phyloP scores from a whole-genome alignment of 2,888 invertebrate species.

The Linnaemya tessellans region DNA sequence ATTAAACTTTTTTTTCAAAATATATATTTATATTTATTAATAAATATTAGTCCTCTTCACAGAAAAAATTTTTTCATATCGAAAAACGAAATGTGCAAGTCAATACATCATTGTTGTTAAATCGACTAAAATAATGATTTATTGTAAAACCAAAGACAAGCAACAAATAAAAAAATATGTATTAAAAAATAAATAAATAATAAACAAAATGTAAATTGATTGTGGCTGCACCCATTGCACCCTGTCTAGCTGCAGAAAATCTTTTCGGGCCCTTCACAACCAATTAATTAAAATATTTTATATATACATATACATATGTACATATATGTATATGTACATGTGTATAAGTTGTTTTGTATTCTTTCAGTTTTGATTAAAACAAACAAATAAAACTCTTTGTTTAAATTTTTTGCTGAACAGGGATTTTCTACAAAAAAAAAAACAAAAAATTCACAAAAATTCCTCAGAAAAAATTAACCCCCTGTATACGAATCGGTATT shows the following conservation, averaged over 20 bases:
- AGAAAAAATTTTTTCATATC: no score
- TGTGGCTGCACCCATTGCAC: neutral
- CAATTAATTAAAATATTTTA: constrained; percentile 54
- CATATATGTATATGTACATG: no score
- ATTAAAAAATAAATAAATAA: neutral
- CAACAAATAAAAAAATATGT: no score
- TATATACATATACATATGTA: neutral
- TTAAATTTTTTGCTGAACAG: neutral
- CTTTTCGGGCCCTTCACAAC: constrained; percentile 51
- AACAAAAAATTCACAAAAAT: neutral
- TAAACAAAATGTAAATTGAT: neutral
- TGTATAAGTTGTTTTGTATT: constrained; percentile 18
- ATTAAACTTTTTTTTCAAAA: no score
- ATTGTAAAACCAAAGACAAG: no score
- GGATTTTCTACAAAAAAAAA: neutral
- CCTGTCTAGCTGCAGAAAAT: constrained; percentile 22
- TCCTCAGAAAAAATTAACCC: neutral
- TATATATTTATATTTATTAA: no score
- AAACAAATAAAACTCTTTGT: constrained; percentile 59
- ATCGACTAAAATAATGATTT: no score
- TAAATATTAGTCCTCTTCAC: no score
- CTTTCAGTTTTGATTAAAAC: constrained; percentile 47
- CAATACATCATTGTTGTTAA: no score
- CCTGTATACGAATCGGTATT: neutral
- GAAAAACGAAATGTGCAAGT: no score